These are phyloP conservation scores for Fragum sueziense DNA, from an alignment of 2,888 invertebrate species.

Conservation along the genomic window DNA sequence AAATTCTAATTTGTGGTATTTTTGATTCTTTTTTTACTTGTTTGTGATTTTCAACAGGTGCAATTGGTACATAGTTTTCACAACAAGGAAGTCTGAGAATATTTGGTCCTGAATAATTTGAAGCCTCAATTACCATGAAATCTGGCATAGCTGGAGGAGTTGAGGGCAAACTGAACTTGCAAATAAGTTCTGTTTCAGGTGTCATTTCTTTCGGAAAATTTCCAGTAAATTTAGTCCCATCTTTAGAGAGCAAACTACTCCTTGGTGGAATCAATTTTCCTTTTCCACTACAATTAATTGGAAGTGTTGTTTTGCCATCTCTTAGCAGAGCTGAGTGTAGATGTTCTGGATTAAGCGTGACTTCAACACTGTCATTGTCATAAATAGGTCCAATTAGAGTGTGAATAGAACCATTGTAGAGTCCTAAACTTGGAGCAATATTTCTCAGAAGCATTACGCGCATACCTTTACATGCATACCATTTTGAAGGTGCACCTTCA, in stretches of 20 bases:
- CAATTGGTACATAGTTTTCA: constrained; percentile 1
- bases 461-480: neutral
- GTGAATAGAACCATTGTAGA: constrained; percentile 5
- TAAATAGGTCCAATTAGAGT: neutral
- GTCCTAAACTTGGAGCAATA: constrained; percentile 1
- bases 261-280: neutral
- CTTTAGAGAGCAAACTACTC: neutral
- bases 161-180: neutral
- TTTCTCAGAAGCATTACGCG: neutral
- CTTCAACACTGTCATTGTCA: neutral
- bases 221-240: neutral
- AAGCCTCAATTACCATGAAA: neutral
- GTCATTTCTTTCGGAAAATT: neutral
- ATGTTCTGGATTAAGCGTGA: neutral
- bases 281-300: neutral
- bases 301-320: neutral
- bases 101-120: neutral
- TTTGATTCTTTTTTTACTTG: neutral
- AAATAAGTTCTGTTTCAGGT: neutral
- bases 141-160: neutral
- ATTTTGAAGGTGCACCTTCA: neutral
- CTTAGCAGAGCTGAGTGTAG: neutral
- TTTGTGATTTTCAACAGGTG: neutral
- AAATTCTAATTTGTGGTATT: neutral
- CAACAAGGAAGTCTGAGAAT: neutral